Percentiles rank a stretch among this genome's conserved stretches.
Conservation (phyloP, 1,140 invertebrate species). For the Helicorthomorpha holstii region DNA sequence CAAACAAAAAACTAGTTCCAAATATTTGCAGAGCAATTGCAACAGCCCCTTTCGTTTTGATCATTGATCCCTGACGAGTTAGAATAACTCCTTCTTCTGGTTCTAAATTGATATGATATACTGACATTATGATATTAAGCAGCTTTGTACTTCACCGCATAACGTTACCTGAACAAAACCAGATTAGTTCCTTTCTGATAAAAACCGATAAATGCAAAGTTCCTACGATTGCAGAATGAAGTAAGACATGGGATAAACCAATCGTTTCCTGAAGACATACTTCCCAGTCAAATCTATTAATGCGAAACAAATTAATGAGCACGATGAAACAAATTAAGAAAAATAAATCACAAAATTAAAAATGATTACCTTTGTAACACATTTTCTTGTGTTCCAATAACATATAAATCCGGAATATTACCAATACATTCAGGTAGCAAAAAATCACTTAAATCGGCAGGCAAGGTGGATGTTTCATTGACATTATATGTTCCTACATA, state of each 20-base stretch:
- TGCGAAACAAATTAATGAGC: slow-evolving; percentile 3
- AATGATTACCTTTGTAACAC: slow-evolving; percentile 21
- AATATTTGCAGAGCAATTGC: slow-evolving; percentile 77
- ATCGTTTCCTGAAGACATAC: slow-evolving; percentile 75
- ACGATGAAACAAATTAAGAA: background rate
- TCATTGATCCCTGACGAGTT: slow-evolving; percentile 49
- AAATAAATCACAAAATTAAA: background rate
- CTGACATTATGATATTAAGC: background rate
- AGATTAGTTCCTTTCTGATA: slow-evolving; percentile 72
- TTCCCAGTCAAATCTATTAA: slow-evolving; percentile 72
- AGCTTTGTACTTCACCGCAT: slow-evolving; percentile 3
- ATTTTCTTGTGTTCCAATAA: slow-evolving; percentile 83
- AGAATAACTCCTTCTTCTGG: slow-evolving; percentile 70
- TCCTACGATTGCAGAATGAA: slow-evolving; percentile 61
- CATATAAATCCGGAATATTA: slow-evolving; percentile 76
- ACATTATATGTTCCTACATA: slow-evolving; percentile 94
- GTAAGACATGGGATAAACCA: slow-evolving; percentile 72
- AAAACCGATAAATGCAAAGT: slow-evolving; percentile 74
- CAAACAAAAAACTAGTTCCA: slow-evolving; percentile 81
- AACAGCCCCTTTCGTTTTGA: slow-evolving; percentile 82
- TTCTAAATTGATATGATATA: slow-evolving; percentile 23
- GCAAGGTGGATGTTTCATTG: slow-evolving; percentile 56
- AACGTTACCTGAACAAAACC: slow-evolving; percentile 55
- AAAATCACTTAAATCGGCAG: slow-evolving; percentile 59
- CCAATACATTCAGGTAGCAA: slow-evolving; percentile 63